Evolutionary conservation across 37 sponge, comb jelly and placozoan species (phyloP), one percentile per base, ranked within the genome.

Genomic region (Tethya wilhelma): DNA sequence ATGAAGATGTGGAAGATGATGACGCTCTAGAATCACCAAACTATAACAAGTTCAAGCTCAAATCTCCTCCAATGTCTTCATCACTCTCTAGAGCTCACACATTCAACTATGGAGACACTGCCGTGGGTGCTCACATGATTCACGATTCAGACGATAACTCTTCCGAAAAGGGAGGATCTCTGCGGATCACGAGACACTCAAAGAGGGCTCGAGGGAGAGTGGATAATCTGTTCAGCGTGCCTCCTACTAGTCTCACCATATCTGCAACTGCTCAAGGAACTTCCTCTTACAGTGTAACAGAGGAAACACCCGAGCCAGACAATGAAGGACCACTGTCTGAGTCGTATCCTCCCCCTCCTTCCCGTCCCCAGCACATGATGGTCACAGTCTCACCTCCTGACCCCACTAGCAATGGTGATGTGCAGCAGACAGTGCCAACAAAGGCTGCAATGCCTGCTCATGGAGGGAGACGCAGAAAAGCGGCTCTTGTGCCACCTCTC

Each of bases 171-270:
- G 73, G 78, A 39, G 86, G 79, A 2, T 88, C 88, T 0, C 58
- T 88, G 25, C 76, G 88, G 14, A 57, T 88, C 53, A 88, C 88
- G 5, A 37, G 88, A 38, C 88, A 88, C 82, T 88, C 88, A 46
- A 69, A 71, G 60, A 23, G 86, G 63, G 86, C 80, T 0, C 36
- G 67, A 31, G 58, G 14, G 9, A 67, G 36, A 67, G 39, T 66
- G 40, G 44, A 74, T 2, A 56, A 75, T 7, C 39, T 84, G 30
- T 84, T 84, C 59, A 30, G 58, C 29, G 2, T 26, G 31, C 31
- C 63, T 38, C 19, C 66, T 3, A 33, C 31, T 28, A 34, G 33
- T 30, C 19, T 30, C 2, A 30, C 34, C 34, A 30, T 64, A 20
- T 64, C 66, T 9, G 9, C 53, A 14, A 49, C 14, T 9, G 9